Conservation (phyloP, 2,113 vertebrate genomes). For the Strix aluco region DNA sequence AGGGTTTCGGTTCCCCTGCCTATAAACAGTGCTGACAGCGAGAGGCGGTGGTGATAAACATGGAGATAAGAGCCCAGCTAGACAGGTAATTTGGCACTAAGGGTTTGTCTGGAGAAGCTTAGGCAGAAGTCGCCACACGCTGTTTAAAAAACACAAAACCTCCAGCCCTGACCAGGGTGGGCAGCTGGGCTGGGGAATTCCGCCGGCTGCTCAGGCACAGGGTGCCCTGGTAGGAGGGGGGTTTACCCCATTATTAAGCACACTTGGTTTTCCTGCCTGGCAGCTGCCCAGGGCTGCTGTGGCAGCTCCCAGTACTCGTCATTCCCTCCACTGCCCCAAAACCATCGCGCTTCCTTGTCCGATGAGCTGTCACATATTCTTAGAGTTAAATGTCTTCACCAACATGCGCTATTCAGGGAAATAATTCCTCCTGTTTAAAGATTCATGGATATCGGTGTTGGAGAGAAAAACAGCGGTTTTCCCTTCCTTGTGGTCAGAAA, state of each 20-base stretch:
- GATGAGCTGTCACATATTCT: conserved; percentile 55
- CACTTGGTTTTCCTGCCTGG: neutral
- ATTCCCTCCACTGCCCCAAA: neutral
- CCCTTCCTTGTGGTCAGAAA: neutral
- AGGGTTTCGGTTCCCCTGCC: conserved; percentile 55
- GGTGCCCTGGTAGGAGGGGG: neutral
- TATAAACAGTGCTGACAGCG: conserved; percentile 66
- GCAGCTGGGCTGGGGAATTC: neutral
- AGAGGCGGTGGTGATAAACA: conserved; percentile 42
- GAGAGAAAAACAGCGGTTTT: neutral
- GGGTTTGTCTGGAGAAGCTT: conserved; percentile 30
- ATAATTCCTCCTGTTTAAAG: conserved; percentile 51
- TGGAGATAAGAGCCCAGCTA: conserved; percentile 34
- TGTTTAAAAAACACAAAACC: conserved; percentile 35
- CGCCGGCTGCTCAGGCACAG: fast-evolving
- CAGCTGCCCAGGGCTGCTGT: neutral
- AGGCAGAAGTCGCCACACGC: conserved; percentile 4
- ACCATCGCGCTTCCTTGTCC: neutral
- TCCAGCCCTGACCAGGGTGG: neutral
- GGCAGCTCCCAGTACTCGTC: neutral
- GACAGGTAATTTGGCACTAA: conserved; percentile 61
- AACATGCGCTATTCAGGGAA: neutral
- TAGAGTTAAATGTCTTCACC: conserved; percentile 43
- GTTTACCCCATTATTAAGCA: neutral
- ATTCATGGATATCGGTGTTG: conserved; percentile 27